Conservation (phyloP, 2,113 vertebrate species). For the Dasyurus viverrinus region DNA sequence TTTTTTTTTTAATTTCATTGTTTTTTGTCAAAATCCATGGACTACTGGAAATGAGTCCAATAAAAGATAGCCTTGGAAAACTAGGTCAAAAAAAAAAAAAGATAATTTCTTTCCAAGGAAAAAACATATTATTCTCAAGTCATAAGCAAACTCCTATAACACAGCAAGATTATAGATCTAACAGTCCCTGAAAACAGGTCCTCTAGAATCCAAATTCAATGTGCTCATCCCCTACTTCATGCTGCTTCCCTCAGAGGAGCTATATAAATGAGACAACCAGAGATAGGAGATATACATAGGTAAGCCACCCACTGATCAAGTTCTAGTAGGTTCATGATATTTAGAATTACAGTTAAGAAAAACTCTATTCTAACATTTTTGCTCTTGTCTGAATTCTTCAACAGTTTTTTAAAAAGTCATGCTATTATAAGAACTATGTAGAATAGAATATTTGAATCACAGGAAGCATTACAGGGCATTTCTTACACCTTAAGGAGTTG, state of each 20-base stretch:
- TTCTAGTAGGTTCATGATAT: not conserved
- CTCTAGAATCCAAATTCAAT: not conserved
- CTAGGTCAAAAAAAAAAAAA: not conserved
- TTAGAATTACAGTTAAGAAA: not conserved
- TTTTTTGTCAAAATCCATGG: not conserved
- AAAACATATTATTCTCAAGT: not conserved
- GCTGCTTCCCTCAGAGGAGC: not conserved
- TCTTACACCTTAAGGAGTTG: constrained; percentile 26
- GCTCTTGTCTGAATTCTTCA: constrained; percentile 24
- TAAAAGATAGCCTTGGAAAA: not conserved
- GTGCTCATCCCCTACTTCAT: not conserved
- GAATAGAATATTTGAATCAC: not conserved
- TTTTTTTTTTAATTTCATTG: constrained; percentile 6
- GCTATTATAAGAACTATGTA: not conserved
- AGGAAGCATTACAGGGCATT: constrained; percentile 48
- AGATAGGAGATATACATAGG: not conserved
- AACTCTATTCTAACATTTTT: not conserved
- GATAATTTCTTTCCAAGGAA: not conserved
- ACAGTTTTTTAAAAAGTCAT: not conserved
- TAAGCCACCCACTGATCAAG: not conserved
- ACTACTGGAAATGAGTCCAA: not conserved
- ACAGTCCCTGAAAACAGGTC: not conserved
- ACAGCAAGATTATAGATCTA: not conserved
- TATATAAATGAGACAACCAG: not conserved
- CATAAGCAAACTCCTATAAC: not conserved